phyloP scores from a whole-genome alignment of 2,113 vertebrate genomes.

The Paramormyrops kingsleyae region DNA sequence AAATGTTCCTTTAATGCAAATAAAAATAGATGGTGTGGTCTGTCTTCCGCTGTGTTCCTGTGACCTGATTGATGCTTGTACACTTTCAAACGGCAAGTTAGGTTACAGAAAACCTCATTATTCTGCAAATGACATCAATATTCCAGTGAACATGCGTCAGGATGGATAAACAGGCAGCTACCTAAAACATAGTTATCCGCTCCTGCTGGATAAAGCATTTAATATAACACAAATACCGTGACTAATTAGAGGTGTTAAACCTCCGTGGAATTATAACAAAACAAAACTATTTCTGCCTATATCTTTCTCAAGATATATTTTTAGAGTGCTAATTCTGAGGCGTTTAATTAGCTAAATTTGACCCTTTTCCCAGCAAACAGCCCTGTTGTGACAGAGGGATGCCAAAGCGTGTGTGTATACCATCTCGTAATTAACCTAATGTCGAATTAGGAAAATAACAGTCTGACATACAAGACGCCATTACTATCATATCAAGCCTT shows the following conservation, averaged over 20 bases:
- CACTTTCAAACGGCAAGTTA: neutral
- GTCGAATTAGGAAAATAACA: neutral
- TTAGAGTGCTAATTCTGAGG: constrained; percentile 1
- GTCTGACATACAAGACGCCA: neutral
- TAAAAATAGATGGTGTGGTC: constrained; percentile 12
- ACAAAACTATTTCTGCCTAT: neutral
- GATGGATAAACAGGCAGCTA: neutral
- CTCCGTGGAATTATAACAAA: neutral
- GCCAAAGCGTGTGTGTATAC: neutral
- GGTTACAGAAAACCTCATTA: neutral
- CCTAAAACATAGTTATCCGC: neutral
- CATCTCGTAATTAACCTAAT: neutral
- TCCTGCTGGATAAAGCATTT: neutral
- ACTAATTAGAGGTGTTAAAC: neutral
- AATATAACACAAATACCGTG: neutral
- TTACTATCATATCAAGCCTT: neutral
- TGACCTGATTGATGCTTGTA: neutral
- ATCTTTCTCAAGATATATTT: neutral
- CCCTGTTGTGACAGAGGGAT: neutral
- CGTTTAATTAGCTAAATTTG: neutral
- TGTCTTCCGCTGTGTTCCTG: neutral
- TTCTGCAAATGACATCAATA: neutral
- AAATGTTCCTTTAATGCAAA: constrained; percentile 23
- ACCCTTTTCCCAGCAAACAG: neutral
- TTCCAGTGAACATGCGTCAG: neutral